Evolutionary conservation across 2,113 vertebrate genomes (phyloP), one percentile per base, ranked within the genome.

Genomic region (Labrus mixtus): DNA sequence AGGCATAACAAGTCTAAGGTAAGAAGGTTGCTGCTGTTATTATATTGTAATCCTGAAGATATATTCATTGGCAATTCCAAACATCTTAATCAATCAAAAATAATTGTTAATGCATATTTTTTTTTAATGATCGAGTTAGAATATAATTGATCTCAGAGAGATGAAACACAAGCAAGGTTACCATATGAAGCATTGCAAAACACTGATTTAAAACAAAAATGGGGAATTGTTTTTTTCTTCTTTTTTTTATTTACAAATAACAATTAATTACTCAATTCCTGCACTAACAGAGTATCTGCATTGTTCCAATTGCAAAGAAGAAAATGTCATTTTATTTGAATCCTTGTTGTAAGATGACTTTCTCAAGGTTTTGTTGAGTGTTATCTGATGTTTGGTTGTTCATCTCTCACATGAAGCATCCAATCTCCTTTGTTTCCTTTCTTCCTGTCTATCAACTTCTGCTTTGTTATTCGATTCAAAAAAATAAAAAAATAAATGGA

Each of bases 381-480:
- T 43, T 50, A 70, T 67, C 73, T 58, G 22, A 23, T 63, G 55
- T 78, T 68, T 66, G 20, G 68, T 78, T 82, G 55, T 63, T 82
- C 29, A 51, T 51, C 66, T 43, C 68, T 90, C 64, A 81, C 57
- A 73, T 62, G 63, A 86, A 83, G 79, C 64, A 29, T 87, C 37
- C 64, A 58, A 71, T 88, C 84, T 73, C 79, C 77, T 87, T 89
- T 87, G 81, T 90, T 86, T 85, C 75, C 58, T 72, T 71, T 55
- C 84, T 86, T 60, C 54, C 82, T 88, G 89, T 88, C 91, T 89
- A 90, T 93, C 93, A 92, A 90, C 74, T 76, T 74, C 74, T 65
- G 73, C 87, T 89, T 91, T 89, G 85, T 93, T 94, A 85, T 86
- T 91, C 67, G 56, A 90, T 87, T 92, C 68, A 83, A 82, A 90